These are phyloP conservation scores for Archips xylosteana DNA, from an alignment of 2,888 invertebrate genomes.

Conservation along the genomic window DNA sequence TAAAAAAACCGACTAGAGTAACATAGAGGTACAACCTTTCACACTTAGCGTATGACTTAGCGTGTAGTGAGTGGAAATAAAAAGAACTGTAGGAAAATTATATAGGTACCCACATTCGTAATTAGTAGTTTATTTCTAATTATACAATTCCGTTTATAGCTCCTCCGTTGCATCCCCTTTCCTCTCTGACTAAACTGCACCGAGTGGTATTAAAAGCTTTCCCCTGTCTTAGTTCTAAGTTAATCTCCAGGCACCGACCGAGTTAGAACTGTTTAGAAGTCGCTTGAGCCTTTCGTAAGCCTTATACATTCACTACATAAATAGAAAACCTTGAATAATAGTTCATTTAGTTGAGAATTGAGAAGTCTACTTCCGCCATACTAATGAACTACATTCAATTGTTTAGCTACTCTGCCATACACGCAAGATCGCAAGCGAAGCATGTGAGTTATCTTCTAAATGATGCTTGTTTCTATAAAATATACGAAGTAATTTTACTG, in stretches of 20 bases:
- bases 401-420: too few species aligned
- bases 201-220: conserved; percentile 26
- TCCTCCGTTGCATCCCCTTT: neutral
- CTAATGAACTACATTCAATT: neutral
- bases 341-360: neutral
- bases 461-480: too few species aligned
- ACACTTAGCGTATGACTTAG: too few species aligned
- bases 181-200: neutral
- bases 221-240: conserved; percentile 15
- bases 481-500: too few species aligned
- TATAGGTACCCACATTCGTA: neutral
- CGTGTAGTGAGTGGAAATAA: neutral
- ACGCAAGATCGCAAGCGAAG: too few species aligned
- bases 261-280: neutral
- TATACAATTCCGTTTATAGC: neutral
- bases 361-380: neutral
- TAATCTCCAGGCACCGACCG: conserved; percentile 12
- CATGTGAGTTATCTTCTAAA: too few species aligned
- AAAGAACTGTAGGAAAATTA: neutral
- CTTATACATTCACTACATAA: neutral
- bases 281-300: neutral
- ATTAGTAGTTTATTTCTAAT: neutral
- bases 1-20: too few species aligned
- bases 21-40: too few species aligned
- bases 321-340: neutral